Percentiles rank a stretch among this genome's conserved stretches.
phyloP scores from a whole-genome alignment of 2,888 invertebrate species.

The Polymixis flavicincta region DNA sequence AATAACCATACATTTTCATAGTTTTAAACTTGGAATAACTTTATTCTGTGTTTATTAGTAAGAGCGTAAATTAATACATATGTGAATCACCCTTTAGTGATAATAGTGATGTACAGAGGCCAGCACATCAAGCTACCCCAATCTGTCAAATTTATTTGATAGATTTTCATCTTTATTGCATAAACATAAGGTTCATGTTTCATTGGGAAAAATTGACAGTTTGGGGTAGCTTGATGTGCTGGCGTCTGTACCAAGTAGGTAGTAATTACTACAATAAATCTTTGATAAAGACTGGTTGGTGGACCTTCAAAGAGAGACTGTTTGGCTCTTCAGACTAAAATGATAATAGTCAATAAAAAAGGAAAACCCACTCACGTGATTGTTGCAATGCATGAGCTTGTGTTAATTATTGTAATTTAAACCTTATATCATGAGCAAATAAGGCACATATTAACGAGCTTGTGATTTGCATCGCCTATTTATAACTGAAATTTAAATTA shows the following conservation, averaged over 20 bases:
- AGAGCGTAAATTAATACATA: background rate
- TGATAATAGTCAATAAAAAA: background rate
- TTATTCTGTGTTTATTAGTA: too few relatives aligned
- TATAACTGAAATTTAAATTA: background rate
- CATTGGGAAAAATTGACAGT: too few relatives aligned
- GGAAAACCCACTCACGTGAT: background rate
- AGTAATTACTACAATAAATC: background rate
- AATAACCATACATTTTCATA: too few relatives aligned
- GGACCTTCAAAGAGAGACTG: background rate
- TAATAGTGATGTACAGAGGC: too few relatives aligned
- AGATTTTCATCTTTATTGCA: too few relatives aligned
- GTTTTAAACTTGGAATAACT: too few relatives aligned
- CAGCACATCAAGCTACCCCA: too few relatives aligned
- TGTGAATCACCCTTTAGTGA: background rate
- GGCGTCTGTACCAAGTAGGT: background rate
- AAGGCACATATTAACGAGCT: background rate
- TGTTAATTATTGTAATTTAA: background rate
- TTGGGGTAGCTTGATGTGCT: too few relatives aligned
- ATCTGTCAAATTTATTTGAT: too few relatives aligned
- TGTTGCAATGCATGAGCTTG: background rate
- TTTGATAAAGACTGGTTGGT: background rate
- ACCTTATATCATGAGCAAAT: background rate
- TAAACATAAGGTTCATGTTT: too few relatives aligned
- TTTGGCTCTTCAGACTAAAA: background rate
- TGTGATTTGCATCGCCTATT: background rate